phyloP scores from a whole-genome alignment of 2,113 vertebrate genomes.

The Percopsis transmontana region DNA sequence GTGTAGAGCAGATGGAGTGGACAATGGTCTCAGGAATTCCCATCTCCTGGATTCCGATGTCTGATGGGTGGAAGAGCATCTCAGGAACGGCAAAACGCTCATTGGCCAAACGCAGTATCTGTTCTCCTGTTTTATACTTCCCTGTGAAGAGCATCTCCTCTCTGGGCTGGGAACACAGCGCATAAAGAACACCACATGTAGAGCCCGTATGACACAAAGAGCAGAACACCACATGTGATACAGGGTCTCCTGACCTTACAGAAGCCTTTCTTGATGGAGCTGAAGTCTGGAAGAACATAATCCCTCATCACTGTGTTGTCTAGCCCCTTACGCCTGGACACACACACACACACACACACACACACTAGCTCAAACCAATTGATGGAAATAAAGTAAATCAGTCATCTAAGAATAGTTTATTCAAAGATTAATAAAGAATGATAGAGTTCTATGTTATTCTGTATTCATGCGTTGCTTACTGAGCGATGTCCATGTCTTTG shows the following conservation, averaged over 20 bases:
- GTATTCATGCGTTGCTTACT: constrained; percentile 84
- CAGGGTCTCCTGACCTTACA: constrained; percentile 86
- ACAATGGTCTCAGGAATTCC: constrained; percentile 96
- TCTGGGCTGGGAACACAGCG: constrained; percentile 77
- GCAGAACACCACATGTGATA: not conserved
- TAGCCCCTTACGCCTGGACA: constrained; percentile 88
- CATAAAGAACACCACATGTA: not conserved
- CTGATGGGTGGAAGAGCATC: constrained; percentile 94
- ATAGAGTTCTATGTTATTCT: too few relatives aligned
- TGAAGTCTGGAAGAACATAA: constrained; percentile 98
- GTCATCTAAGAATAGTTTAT: too few relatives aligned
- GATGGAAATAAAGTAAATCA: too few relatives aligned
- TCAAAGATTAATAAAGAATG: not conserved
- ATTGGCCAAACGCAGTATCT: constrained; percentile 92
- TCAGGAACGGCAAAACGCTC: constrained; percentile 98
- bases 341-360: constrained; percentile 38
- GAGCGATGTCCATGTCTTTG: constrained; percentile 93
- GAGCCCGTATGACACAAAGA: not conserved
- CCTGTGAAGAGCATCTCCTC: constrained; percentile 96
- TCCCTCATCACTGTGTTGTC: constrained; percentile 93
- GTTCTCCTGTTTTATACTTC: constrained; percentile 96
- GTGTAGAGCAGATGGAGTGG: constrained; percentile 89
- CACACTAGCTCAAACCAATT: too few relatives aligned
- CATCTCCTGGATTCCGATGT: constrained; percentile 98
- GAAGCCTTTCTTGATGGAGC: constrained; percentile 97